These are phyloP conservation scores for Euphonia xanthogaster DNA, from an alignment of 2,797 vertebrate genomes.

Conservation along the genomic window DNA sequence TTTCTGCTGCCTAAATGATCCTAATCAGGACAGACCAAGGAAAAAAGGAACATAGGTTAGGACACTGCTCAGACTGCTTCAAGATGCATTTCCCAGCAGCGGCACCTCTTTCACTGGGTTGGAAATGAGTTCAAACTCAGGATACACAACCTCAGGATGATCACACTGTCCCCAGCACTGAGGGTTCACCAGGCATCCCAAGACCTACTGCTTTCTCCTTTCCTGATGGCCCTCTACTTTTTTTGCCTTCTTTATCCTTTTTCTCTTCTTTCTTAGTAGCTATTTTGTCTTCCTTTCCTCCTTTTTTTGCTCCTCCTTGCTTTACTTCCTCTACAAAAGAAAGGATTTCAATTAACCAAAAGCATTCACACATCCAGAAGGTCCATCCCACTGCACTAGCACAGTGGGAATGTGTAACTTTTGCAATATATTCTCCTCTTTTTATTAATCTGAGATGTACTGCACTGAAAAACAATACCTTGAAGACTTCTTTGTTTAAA, in stretches of 20 bases:
- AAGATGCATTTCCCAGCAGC: background rate
- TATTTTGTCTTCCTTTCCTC: conserved; percentile 61
- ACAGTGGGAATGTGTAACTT: background rate
- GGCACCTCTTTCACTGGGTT: background rate
- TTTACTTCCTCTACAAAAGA: conserved; percentile 49
- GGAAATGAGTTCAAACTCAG: background rate
- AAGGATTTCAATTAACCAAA: background rate
- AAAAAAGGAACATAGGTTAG: background rate
- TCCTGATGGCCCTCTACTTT: conserved; percentile 37
- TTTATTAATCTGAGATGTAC: background rate
- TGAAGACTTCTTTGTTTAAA: background rate
- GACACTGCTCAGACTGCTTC: background rate
- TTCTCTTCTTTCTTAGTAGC: conserved; percentile 67
- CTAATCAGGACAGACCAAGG: conserved; percentile 14
- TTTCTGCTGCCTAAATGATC: conserved; percentile 67
- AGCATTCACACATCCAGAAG: background rate
- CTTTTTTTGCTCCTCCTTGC: background rate
- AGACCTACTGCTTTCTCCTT: conserved; percentile 78
- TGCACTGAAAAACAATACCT: background rate
- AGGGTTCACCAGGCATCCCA: background rate
- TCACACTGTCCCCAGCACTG: background rate
- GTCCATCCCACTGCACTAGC: background rate
- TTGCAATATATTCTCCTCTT: background rate
- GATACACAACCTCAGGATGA: background rate
- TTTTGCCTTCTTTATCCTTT: conserved; percentile 77